Base-by-base conservation (phyloP, 2,888 invertebrate genomes). In the Buathra laborator region DNA sequence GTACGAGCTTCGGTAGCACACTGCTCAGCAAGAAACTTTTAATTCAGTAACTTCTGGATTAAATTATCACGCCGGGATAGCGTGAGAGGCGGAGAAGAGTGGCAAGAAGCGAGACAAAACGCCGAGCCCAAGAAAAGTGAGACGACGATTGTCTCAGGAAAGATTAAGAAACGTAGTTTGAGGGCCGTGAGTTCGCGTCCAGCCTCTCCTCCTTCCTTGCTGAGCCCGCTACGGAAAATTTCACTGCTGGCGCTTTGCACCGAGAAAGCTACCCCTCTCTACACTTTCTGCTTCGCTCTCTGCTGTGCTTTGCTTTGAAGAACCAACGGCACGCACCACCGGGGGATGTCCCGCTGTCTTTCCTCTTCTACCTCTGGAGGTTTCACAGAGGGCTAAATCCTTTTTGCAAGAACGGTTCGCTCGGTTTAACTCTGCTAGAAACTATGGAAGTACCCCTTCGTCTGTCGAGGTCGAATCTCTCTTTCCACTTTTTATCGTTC, bases 1-100 rank as follows among this genome's bases (percentile, higher is more conserved):
- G 76, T 48, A 68, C 72, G 70, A 66, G 43, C 72, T 72, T 79
- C 83, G 84, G 79, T 86, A 89, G 88, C 86, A 88, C 88, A 87
- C 88, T 88, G 89, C 91, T 90, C 91, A 89, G 92, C 90, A 89
- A 90, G 91, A 92, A 93, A 93, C 93, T 93, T 93, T 93, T 92
- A 92, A 93, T 93, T 92, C 92, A 90, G 92, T 92, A 92, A 92
- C 92, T 92, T 91, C 89, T 86, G 93, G 93, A 93, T 93, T 93
- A 93, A 93, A 93, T 93, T 93, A 93, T 93, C 92, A 92, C 91
- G 90, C 91, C 90, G 90, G 89, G 90, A 66, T 62, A 83, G 64
- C 46, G 77, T 44, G 64, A 78, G 53, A 66, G 53, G 62, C 44
- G 64, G 6, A 53, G 68, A 46, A 10, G 67, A 64, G n/a, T 48